phyloP scores from a whole-genome alignment of 2,888 invertebrate genomes.

The Drosophila glabriapex region DNA sequence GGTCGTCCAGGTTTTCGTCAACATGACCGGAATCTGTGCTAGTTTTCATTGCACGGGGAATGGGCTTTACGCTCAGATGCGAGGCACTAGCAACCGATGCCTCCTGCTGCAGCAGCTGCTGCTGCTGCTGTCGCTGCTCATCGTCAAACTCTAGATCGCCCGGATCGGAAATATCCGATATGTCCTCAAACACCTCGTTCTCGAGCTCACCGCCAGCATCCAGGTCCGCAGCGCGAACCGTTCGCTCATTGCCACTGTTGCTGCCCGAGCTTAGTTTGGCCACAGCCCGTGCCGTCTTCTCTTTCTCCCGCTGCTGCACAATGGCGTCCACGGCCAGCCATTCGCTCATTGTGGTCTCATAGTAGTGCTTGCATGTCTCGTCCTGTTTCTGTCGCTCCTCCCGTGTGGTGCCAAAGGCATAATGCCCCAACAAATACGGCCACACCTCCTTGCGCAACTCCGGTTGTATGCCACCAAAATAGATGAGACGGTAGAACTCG shows the following conservation, averaged over 20 bases:
- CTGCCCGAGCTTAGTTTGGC: conserved; percentile 93
- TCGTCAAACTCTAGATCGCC: conserved; percentile 83
- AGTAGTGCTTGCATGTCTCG: conserved; percentile 89
- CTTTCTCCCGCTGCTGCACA: conserved; percentile 92
- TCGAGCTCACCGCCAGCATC: conserved; percentile 87
- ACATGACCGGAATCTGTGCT: conserved; percentile 85
- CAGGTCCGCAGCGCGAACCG: conserved; percentile 85
- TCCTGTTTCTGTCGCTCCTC: conserved; percentile 89
- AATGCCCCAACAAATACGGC: conserved; percentile 95
- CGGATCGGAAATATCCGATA: conserved; percentile 87
- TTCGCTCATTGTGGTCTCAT: conserved; percentile 96
- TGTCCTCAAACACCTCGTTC: conserved; percentile 86
- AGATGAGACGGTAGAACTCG: conserved; percentile 93
- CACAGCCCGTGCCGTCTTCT: conserved; percentile 93
- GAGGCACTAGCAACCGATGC: conserved; percentile 20
- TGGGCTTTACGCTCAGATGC: conserved; percentile 78
- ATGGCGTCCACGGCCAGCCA: conserved; percentile 98
- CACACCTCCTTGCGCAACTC: conserved; percentile 92
- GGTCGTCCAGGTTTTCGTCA: conserved; percentile 84
- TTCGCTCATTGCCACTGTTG: conserved; percentile 87
- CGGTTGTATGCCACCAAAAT: conserved; percentile 94
- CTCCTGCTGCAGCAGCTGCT: conserved; percentile 20
- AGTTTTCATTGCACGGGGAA: conserved; percentile 83
- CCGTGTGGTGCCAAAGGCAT: conserved; percentile 90
- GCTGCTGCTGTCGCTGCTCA: conserved; percentile 60